Evolutionary conservation across 2,113 vertebrate genomes (phyloP).

Genomic region (Amblyornis subalaris): DNA sequence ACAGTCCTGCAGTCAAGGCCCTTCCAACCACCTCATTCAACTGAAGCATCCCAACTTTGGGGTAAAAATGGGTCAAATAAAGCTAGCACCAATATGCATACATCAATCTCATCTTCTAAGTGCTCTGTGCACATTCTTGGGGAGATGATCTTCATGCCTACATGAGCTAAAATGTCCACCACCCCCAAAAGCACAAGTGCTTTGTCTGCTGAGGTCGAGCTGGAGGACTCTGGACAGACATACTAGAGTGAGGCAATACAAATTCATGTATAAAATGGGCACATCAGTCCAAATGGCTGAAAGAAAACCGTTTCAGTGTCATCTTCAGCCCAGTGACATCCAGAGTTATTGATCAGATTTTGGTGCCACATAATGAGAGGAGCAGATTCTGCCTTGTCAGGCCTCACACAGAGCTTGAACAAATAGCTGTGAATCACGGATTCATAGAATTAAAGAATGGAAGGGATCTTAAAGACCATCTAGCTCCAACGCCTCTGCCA

Average conservation of each 20-base stretch:
- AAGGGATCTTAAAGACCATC: background rate
- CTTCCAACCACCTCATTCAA: background rate
- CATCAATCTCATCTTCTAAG: background rate
- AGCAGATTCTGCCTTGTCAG: background rate
- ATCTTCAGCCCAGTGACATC: background rate
- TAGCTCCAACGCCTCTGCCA: background rate
- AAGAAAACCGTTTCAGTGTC: background rate
- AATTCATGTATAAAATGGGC: background rate
- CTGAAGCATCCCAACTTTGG: background rate
- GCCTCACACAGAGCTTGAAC: background rate
- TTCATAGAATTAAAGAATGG: background rate
- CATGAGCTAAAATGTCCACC: rapidly evolving
- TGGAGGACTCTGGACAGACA: background rate
- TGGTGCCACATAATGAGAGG: background rate
- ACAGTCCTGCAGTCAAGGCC: background rate
- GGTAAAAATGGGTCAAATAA: background rate
- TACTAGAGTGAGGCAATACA: background rate
- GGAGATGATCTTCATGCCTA: background rate
- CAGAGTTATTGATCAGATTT: background rate
- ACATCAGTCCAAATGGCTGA: background rate
- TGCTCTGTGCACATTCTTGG: background rate
- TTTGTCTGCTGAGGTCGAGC: background rate
- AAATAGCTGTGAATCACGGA: background rate
- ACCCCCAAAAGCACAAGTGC: rapidly evolving
- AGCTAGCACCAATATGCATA: background rate